Percentiles rank a stretch among this genome's conserved stretches.
Conservation (phyloP, 2,797 vertebrate genomes). For the Enteromius viviparus region DNA sequence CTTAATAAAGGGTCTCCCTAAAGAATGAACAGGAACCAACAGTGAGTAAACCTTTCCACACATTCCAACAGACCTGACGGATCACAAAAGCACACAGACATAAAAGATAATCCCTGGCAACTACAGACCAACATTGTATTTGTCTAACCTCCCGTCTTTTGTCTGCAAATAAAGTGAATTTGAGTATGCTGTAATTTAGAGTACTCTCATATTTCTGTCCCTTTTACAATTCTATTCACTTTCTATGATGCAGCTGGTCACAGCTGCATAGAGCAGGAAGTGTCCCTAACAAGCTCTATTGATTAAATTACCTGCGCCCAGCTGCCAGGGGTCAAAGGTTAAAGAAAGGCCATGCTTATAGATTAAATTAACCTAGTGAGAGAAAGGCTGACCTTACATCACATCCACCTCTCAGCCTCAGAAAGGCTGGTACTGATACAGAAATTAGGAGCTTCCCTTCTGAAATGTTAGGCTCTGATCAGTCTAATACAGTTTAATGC, state of each 20-base stretch:
- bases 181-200: slow-evolving; percentile 25
- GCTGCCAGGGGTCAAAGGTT: slow-evolving; percentile 70
- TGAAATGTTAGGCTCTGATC: neutral
- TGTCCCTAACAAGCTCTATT: slow-evolving; percentile 76
- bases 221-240: slow-evolving; percentile 72
- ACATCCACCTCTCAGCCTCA: neutral
- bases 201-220: slow-evolving; percentile 49
- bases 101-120: slow-evolving; percentile 6
- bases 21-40: slow-evolving; percentile 29
- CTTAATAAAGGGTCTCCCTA: slow-evolving; percentile 11
- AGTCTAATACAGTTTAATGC: neutral
- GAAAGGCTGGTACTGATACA: slow-evolving; percentile 4
- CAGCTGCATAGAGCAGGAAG: slow-evolving; percentile 70
- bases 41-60: neutral
- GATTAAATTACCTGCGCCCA: slow-evolving; percentile 78
- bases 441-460: neutral
- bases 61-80: slow-evolving; percentile 1
- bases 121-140: neutral
- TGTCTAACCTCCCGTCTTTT: neutral
- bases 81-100: slow-evolving; percentile 17
- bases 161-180: slow-evolving; percentile 23
- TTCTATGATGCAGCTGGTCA: slow-evolving; percentile 57
- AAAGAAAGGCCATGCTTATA: slow-evolving; percentile 67
- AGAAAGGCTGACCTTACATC: slow-evolving; percentile 43
- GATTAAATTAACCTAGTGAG: slow-evolving; percentile 77